Base-by-base conservation (phyloP, 2,888 invertebrate species). In the Orthonevra nobilis region DNA sequence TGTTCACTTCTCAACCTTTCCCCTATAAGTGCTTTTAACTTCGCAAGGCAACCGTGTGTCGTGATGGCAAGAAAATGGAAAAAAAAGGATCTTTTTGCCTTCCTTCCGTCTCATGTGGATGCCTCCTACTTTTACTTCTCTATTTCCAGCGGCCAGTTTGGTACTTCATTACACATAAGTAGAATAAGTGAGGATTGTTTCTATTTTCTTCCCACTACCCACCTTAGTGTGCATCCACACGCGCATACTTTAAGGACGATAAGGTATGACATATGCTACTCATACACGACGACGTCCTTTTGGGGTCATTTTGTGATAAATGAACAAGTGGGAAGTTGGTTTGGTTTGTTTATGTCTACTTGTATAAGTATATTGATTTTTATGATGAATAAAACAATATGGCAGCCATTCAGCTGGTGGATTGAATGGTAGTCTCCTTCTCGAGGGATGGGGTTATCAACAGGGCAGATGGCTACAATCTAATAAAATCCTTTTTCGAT, bases 311-410 rank as follows among this genome's bases (percentile, higher is more conserved):
- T 46, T 42, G n/a, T 66, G 44, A 44, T 52, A 44, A 38, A 54
- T 19, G 28, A 60, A 30, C 20, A 6, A 10, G 26, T 17, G 38
- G 40, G 30, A 30, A 32, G 54, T 40, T 54, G 34, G 30, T 40
- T 48, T 28, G 19, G 44, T 68, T 68, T 34, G 54, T 74, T 61
- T 61, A 32, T 52, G 74, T 74, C 40, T 48, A 54, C 54, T 61
- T n/a, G 19, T 56, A 75, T 75, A n/a, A n/a, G n/a, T n/a, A n/a
- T n/a, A n/a, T n/a, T 50, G 69, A 75, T 75, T 69, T 69, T 63
- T 36, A n/a, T 60, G 30, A 42, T 63, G 48, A 75, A 75, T 69
- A 63, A 68, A 75, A 48, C 40, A 75, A 61, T 34, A 63, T 32
- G 54, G 69, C 34, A 42, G 40, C 32, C 32, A 36, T 40, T 50